Evolutionary conservation across 1,140 invertebrate species (phyloP), one percentile per base, ranked within the genome.

Genomic region (Aphis gossypii): DNA sequence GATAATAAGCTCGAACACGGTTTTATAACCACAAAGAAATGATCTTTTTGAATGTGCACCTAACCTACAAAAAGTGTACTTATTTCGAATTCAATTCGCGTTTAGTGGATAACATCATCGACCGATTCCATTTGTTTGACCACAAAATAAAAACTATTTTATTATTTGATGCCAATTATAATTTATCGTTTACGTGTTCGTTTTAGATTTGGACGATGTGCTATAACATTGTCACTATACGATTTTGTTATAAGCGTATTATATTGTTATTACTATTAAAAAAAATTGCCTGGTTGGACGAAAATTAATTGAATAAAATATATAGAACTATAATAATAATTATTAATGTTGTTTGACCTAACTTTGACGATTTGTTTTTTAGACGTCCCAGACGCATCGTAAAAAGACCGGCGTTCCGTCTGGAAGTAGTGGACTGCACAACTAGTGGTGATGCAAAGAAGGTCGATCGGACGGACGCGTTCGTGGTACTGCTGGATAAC

Each of bases 391-490:
- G 56, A 35, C 38, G 41, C 90, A 23, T 92, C 1, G 18, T 91
- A 46, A 92, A 25, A 46, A 83, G 6, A 23, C 90, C 90, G 76
- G 30, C 7, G 44, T 92, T 82, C 21, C 90, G 90, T 83, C 30
- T 92, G 76, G 46, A 92, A 92, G 90, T 92, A 92, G 90, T 92
- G 25, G 76, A 92, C n/a, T 83, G 90, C 41, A 41, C 38, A 46
- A 48, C 46, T 30, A 76, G 44, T 35, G 44, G 41, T 20, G 44
- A 30, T 44, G 54, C 41, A 5, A 44, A 25, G 11, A 46, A n/a
- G 25, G 35, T 23, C 90, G 56, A 38, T 11, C 44, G 68, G 90
- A 48, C 56, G 68, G 68, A 83, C 21, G 68, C 90, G 30, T 92
- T 92, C 30, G n/a, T 92, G 30, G 90, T 92, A 44, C 41, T 92